These are phyloP conservation scores for Glyptemys insculpta DNA, from an alignment of 2,797 vertebrate species.

Conservation along the genomic window DNA sequence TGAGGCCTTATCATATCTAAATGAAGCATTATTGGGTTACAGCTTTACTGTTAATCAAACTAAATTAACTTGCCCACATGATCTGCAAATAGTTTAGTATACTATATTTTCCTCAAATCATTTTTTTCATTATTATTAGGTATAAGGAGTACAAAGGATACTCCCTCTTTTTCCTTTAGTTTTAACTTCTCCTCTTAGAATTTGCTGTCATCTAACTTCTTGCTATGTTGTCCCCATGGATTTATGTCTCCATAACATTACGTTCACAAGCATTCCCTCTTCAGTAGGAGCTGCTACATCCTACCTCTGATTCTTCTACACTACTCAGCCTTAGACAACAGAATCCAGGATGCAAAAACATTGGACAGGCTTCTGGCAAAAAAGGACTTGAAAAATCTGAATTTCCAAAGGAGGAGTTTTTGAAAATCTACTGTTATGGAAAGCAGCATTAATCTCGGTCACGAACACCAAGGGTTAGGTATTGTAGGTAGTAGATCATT, in stretches of 20 bases:
- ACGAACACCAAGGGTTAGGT: neutral
- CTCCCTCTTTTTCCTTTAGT: neutral
- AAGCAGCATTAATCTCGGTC: neutral
- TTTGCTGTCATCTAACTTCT: neutral
- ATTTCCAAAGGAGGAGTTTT: neutral
- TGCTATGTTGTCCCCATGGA: neutral
- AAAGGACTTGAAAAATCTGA: neutral
- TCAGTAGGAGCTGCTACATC: neutral
- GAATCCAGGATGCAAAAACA: neutral
- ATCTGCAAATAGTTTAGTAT: neutral
- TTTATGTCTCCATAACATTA: neutral
- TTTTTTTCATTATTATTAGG: neutral
- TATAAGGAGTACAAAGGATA: neutral
- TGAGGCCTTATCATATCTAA: neutral
- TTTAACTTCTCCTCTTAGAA: neutral
- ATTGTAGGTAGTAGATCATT: rapidly evolving
- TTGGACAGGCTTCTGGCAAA: neutral
- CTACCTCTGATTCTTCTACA: slow-evolving; percentile 25
- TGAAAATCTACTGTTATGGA: rapidly evolving
- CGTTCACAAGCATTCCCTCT: neutral
- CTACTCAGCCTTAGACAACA: slow-evolving; percentile 7
- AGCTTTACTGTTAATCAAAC: neutral
- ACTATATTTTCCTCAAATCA: neutral
- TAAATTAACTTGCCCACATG: neutral
- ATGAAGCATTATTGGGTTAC: neutral